Evolutionary conservation across 2,888 invertebrate species (phyloP).

Genomic region (Nowickia ferox): DNA sequence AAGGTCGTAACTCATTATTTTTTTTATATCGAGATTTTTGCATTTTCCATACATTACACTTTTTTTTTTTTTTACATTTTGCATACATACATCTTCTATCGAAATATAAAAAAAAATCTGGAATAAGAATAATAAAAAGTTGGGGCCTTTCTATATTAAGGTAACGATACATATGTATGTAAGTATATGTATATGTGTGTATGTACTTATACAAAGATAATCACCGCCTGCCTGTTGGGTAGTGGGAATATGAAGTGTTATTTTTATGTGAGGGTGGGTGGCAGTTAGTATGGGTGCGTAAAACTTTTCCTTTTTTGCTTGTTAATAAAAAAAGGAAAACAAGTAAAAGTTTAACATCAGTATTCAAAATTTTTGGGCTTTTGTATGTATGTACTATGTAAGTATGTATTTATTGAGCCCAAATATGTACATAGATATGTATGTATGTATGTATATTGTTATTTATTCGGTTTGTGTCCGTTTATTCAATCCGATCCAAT

Average conservation of each 20-base stretch:
- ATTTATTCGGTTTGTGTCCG: constrained; percentile 60
- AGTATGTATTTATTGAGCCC: not conserved
- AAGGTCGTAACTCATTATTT: too few relatives aligned
- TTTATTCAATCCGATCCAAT: constrained; percentile 61
- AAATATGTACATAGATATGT: not conserved
- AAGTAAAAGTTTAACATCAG: constrained; percentile 34
- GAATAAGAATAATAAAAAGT: too few relatives aligned
- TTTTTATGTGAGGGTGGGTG: constrained; percentile 47
- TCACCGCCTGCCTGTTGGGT: not conserved
- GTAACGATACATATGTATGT: too few relatives aligned
- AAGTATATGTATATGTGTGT: too few relatives aligned
- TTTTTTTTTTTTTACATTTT: too few relatives aligned
- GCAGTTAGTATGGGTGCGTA: constrained; percentile 29
- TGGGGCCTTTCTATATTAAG: too few relatives aligned
- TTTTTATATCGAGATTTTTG: too few relatives aligned
- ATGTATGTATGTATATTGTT: not conserved
- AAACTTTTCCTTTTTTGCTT: constrained; percentile 34
- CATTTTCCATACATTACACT: too few relatives aligned
- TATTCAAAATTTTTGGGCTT: constrained; percentile 29
- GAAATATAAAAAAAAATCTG: too few relatives aligned
- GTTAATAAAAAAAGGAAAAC: constrained; percentile 13
- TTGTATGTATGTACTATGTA: not conserved
- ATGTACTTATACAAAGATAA: constrained; percentile 4
- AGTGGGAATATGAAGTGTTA: constrained; percentile 42
- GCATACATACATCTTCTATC: too few relatives aligned